Evolutionary conservation across 1,140 invertebrate species (phyloP).

Genomic region (Calliopsis andreniformis): DNA sequence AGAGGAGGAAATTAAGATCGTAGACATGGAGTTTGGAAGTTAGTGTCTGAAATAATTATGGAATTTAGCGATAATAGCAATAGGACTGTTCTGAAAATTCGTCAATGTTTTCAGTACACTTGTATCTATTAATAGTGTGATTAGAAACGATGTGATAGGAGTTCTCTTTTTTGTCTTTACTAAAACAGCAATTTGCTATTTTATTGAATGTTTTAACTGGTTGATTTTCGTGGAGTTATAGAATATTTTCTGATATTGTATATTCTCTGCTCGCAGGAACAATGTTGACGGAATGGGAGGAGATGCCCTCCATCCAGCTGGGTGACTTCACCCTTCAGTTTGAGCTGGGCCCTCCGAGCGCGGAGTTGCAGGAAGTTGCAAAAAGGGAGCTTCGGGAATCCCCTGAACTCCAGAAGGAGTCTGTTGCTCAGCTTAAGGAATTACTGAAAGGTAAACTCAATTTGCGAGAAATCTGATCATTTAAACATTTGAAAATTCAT

Average conservation of each 20-base stretch:
- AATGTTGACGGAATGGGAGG: constrained; percentile 86
- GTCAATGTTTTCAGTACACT: too few species aligned
- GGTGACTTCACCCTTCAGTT: constrained; percentile 86
- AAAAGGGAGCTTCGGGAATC: constrained; percentile 87
- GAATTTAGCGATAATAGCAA: too few species aligned
- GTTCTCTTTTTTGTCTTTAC: too few species aligned
- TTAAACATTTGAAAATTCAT: too few species aligned
- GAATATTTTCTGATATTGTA: too few species aligned
- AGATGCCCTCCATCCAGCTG: constrained; percentile 85
- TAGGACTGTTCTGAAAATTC: too few species aligned
- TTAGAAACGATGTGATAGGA: too few species aligned
- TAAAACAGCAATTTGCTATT: too few species aligned
- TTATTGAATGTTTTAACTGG: too few species aligned
- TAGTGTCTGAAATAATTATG: background rate
- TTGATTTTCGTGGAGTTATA: too few species aligned
- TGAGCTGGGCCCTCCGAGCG: constrained; percentile 84
- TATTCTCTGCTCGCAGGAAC: constrained; percentile 76
- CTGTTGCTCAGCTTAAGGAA: constrained; percentile 84
- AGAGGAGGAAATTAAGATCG: background rate
- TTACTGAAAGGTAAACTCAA: constrained; percentile 87
- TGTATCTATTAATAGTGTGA: too few species aligned
- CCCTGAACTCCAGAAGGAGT: constrained; percentile 85
- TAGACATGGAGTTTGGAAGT: background rate
- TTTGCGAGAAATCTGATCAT: too few species aligned
- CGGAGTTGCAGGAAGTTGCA: constrained; percentile 87